Evolutionary conservation across 2,888 invertebrate species (phyloP).

Genomic region (Acrocyrtus sp.): DNA sequence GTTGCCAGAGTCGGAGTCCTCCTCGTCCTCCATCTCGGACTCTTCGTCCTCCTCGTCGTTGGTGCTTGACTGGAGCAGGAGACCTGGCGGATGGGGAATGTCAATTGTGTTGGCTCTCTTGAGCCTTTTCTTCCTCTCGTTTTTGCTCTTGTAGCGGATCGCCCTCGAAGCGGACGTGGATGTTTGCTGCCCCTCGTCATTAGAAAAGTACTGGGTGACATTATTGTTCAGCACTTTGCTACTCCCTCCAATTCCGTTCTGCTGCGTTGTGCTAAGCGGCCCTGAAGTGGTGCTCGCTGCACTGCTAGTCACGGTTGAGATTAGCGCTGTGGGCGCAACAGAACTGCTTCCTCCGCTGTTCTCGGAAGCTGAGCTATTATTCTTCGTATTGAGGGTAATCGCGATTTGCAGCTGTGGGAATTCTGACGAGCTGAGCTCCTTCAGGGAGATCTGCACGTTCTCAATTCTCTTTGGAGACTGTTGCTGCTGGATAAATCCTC

Average conservation of each 20-base stretch:
- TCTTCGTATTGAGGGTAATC: constrained; percentile 62
- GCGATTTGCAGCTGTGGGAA: constrained; percentile 63
- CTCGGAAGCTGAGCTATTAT: neutral
- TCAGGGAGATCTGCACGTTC: constrained; percentile 63
- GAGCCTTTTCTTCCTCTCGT: constrained; percentile 79
- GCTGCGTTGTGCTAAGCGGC: neutral
- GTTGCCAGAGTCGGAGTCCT: constrained; percentile 64
- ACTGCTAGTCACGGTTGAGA: neutral
- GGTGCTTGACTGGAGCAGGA: constrained; percentile 61
- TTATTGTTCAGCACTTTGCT: neutral
- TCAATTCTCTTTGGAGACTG: constrained; percentile 56
- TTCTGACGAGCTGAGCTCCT: constrained; percentile 59
- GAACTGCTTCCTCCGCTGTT: constrained; percentile 15
- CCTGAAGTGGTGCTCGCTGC: neutral
- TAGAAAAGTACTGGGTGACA: constrained; percentile 26
- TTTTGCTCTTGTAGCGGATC: constrained; percentile 61
- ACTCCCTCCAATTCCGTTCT: neutral
- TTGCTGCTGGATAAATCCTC: constrained; percentile 19
- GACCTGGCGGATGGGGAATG: constrained; percentile 78
- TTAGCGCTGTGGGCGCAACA: neutral
- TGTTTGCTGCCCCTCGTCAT: constrained; percentile 45
- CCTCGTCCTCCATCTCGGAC: constrained; percentile 69
- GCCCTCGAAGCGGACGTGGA: constrained; percentile 47
- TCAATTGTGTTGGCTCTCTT: constrained; percentile 91
- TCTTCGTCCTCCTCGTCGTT: constrained; percentile 65